Evolutionary conservation across 2,888 invertebrate species (phyloP).

Genomic region (Andrena minutula): DNA sequence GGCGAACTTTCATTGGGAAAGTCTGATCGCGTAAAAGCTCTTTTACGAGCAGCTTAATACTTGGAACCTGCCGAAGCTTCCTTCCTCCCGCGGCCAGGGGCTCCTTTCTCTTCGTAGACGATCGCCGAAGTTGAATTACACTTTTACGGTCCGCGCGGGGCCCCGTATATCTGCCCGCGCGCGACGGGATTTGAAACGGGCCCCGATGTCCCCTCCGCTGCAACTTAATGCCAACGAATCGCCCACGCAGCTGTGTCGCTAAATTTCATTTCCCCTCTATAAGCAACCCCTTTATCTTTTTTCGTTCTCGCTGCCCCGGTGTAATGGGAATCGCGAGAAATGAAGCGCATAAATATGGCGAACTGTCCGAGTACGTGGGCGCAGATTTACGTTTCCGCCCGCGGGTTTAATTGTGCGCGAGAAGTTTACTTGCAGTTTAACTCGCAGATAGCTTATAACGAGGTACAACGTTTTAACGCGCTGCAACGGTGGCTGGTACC

Average conservation of each 20-base stretch:
- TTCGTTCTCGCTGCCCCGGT: not conserved
- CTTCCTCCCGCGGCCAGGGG: slow-evolving; percentile 2
- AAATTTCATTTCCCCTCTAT: not conserved
- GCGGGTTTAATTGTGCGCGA: slow-evolving; percentile 7
- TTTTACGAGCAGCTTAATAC: slow-evolving; percentile 69
- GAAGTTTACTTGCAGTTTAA: not conserved
- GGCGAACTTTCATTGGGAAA: slow-evolving; percentile 62
- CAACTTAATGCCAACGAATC: not conserved
- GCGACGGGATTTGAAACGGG: slow-evolving; percentile 35
- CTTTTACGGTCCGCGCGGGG: slow-evolving; percentile 25
- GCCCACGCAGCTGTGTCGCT: not conserved
- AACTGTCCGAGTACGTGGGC: not conserved
- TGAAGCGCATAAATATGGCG: not conserved
- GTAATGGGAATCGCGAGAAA: slow-evolving; percentile 2
- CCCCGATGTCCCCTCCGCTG: not conserved
- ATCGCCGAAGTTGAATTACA: slow-evolving; percentile 50
- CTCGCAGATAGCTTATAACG: not conserved
- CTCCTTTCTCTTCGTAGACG: slow-evolving; percentile 30
- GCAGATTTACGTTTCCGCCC: not conserved
- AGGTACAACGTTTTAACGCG: not conserved
- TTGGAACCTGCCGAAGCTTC: slow-evolving; percentile 30
- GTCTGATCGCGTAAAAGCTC: slow-evolving; percentile 66
- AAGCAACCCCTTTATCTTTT: not conserved
- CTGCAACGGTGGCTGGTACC: not conserved
- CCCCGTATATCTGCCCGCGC: slow-evolving; percentile 25